phyloP scores from a whole-genome alignment of 2,888 invertebrate genomes.

The Ornithoptera priamus region DNA sequence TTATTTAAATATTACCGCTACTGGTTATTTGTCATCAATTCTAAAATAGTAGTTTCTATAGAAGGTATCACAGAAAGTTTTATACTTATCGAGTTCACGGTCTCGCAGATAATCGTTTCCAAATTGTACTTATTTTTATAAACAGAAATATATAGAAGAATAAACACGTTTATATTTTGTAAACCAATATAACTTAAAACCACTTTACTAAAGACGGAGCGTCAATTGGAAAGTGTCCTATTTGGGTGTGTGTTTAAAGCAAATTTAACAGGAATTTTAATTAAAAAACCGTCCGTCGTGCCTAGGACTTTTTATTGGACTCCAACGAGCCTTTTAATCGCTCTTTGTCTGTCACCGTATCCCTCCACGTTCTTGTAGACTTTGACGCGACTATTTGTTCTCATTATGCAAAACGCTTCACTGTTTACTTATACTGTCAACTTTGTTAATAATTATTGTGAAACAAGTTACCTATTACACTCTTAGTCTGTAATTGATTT shows the following conservation, averaged over 20 bases:
- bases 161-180: too few relatives aligned
- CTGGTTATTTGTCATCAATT: too few relatives aligned
- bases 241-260: not conserved
- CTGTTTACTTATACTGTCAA: not conserved
- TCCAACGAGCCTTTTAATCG: conserved; percentile 39
- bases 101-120: too few relatives aligned
- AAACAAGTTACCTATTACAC: not conserved
- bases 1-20: too few relatives aligned
- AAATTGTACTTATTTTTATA: too few relatives aligned
- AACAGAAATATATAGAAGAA: too few relatives aligned
- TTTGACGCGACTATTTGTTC: conserved; percentile 53
- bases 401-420: conserved; percentile 46
- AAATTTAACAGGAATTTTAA: conserved; percentile 50
- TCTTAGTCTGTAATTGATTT: too few relatives aligned
- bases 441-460: not conserved
- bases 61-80: too few relatives aligned
- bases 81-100: too few relatives aligned
- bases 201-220: not conserved
- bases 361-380: conserved; percentile 21
- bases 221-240: not conserved
- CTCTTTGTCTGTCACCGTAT: conserved; percentile 27
- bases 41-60: too few relatives aligned
- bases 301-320: conserved; percentile 46
- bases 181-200: not conserved
- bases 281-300: conserved; percentile 47